Evolutionary conservation across 1,140 invertebrate genomes (phyloP), one percentile per base, ranked within the genome.

Genomic region (Copidosoma floridanum): DNA sequence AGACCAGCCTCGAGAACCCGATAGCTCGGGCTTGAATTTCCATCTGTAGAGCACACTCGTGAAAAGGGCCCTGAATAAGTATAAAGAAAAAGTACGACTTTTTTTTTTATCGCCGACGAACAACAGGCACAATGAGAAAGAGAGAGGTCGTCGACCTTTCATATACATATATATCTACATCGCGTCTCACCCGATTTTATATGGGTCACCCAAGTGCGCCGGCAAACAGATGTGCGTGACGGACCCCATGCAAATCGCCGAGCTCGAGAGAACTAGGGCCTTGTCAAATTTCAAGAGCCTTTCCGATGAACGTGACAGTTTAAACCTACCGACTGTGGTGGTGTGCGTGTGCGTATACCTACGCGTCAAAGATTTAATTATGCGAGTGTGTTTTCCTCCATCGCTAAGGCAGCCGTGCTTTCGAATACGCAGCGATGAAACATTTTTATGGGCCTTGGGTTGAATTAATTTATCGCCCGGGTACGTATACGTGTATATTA

Each of bases 191-290:
- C 12, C 1, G 20, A 35, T 52, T 59, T 52, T 59, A 59, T 52
- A 44, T 53, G 41, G 48, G 29, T 59, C 57, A 27, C 16, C 37
- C n/a, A n/a, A n/a, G n/a, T n/a, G n/a, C n/a, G n/a, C n/a, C n/a
- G n/a, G n/a, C n/a, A n/a, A n/a, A n/a, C n/a, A n/a, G n/a, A n/a
- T n/a, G n/a, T n/a, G n/a, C n/a, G n/a, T n/a, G n/a, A n/a, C n/a
- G n/a, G n/a, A n/a, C n/a, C n/a, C 37, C 26, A 59, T 59, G 57
- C 48, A 59, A 59, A 59, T 59, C 27, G 48, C n/a, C n/a, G n/a
- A n/a, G n/a, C n/a, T n/a, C n/a, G n/a, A n/a, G n/a, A n/a, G 53
- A 27, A 7, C 38, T 35, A 18, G 35, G 44, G 20, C 20, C 47
- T 52, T 59, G 47, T 59, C 57, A 50, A 51, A 52, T 43, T 59